phyloP scores from a whole-genome alignment of 2,797 vertebrate genomes.

The Gouania willdenowi region DNA sequence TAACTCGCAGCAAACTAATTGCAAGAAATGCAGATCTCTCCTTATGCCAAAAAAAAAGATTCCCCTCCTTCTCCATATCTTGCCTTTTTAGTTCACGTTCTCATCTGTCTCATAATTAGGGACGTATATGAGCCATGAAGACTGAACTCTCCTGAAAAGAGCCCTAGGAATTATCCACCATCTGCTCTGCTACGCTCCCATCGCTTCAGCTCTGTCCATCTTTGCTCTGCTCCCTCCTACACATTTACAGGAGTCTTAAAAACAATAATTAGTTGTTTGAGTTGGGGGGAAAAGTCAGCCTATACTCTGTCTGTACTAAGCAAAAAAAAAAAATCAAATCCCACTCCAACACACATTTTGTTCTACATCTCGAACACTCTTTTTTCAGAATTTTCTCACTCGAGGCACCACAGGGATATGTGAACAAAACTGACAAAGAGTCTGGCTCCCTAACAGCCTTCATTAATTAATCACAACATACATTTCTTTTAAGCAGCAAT shows the following conservation, averaged over 20 bases:
- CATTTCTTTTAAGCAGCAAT: conserved; percentile 24
- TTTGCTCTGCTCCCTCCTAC: conserved; percentile 30
- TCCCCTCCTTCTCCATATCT: conserved; percentile 57
- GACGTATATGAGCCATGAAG: conserved; percentile 75
- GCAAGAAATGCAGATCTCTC: conserved; percentile 31
- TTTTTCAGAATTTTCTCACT: conserved; percentile 17
- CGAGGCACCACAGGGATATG: conserved; percentile 5
- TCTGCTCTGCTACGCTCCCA: conserved; percentile 55
- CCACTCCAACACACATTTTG: conserved; percentile 3
- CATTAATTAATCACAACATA: conserved; percentile 49
- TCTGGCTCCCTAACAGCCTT: conserved; percentile 27
- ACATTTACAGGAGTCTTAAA: conserved; percentile 33
- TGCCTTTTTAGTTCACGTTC: conserved; percentile 58
- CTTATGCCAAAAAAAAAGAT: conserved; percentile 62
- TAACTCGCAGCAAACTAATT: conserved; percentile 36
- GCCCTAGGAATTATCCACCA: conserved; percentile 63
- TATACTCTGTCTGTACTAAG: too few relatives aligned
- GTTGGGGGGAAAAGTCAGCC: too few relatives aligned
- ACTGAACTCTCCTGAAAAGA: conserved; percentile 66
- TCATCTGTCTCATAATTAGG: conserved; percentile 75
- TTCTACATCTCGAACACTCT: conserved; percentile 1
- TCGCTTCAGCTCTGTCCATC: conserved; percentile 26
- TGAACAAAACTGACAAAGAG: conserved; percentile 30
- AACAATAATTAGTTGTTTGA: conserved; percentile 1
- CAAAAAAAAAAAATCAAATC: conserved; percentile 6